These are phyloP conservation scores for Nomada ruficornis DNA, from an alignment of 2,888 invertebrate genomes.

Conservation along the genomic window DNA sequence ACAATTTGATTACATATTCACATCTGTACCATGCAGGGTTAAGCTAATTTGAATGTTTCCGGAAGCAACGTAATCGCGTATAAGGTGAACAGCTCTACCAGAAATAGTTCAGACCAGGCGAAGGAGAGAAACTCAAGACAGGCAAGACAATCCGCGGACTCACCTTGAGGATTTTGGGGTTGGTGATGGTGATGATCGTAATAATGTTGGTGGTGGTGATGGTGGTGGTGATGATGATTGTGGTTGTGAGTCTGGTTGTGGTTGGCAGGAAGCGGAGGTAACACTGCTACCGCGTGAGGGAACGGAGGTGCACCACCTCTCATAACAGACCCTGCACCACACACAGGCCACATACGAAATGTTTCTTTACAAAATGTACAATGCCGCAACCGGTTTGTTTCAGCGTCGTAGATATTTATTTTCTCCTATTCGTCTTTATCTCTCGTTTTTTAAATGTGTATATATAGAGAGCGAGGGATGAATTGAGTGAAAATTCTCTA, in stretches of 20 bases:
- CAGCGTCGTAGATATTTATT: neutral
- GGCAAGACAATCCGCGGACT: conserved; percentile 70
- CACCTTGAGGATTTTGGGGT: conserved; percentile 82
- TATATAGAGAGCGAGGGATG: neutral
- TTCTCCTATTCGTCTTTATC: neutral
- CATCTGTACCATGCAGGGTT: conserved; percentile 13
- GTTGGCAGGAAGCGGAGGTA: conserved; percentile 85
- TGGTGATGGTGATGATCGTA: conserved; percentile 77
- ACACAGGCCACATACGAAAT: conserved; percentile 76
- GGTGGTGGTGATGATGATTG: conserved; percentile 79
- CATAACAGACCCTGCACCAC: conserved; percentile 82
- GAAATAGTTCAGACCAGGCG: conserved; percentile 7
- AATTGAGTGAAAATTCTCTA: too few species aligned
- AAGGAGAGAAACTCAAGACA: conserved; percentile 46
- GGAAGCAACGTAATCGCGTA: conserved; percentile 36
- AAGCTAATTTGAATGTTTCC: neutral
- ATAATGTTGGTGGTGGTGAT: conserved; percentile 76
- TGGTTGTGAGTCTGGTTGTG: conserved; percentile 81
- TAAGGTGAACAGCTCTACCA: conserved; percentile 19
- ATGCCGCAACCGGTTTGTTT: conserved; percentile 6
- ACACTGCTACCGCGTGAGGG: conserved; percentile 87
- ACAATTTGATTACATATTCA: neutral
- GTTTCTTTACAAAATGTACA: conserved; percentile 65
- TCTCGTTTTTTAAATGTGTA: too few species aligned
- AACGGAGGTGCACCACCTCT: conserved; percentile 84